A percentile compares a stretch with the other conserved stretches of the same genome.
These are phyloP conservation scores for Propithecus deckenii DNA, from an alignment of 2,797 vertebrate species.

Conservation along the genomic window DNA sequence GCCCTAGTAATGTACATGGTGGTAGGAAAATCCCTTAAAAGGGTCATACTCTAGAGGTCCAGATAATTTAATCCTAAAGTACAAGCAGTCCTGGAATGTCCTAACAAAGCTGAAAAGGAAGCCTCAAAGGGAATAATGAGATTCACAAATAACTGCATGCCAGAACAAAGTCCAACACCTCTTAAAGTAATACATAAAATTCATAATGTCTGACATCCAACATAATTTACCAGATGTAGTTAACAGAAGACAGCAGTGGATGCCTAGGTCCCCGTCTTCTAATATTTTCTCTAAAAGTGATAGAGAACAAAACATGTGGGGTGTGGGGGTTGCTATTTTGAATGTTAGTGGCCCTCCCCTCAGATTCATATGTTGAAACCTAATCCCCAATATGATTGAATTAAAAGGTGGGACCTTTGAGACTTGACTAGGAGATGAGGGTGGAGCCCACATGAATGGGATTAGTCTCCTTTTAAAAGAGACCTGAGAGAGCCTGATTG, in stretches of 20 bases:
- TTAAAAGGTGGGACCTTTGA: too few relatives aligned
- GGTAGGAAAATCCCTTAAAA: background rate
- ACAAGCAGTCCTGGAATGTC: background rate
- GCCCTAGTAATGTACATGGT: rapidly evolving
- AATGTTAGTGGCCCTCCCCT: background rate
- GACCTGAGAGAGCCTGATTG: too few relatives aligned
- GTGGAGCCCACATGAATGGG: background rate
- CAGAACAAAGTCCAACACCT: background rate
- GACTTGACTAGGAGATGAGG: background rate
- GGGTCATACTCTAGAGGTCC: background rate
- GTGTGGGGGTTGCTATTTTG: background rate
- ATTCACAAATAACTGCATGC: background rate
- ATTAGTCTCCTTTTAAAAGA: background rate
- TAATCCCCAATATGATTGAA: background rate
- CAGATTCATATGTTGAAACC: background rate
- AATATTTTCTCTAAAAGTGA: background rate
- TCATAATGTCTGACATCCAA: too few relatives aligned
- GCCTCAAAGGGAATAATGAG: background rate
- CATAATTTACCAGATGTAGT: background rate
- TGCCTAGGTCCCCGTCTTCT: background rate
- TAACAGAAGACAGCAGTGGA: background rate
- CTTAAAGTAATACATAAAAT: background rate
- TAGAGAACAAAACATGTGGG: background rate
- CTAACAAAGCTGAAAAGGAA: background rate
- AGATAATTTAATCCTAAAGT: background rate